Base-by-base conservation (phyloP, 2,797 vertebrate genomes). In the Neoniphon sammara region DNA sequence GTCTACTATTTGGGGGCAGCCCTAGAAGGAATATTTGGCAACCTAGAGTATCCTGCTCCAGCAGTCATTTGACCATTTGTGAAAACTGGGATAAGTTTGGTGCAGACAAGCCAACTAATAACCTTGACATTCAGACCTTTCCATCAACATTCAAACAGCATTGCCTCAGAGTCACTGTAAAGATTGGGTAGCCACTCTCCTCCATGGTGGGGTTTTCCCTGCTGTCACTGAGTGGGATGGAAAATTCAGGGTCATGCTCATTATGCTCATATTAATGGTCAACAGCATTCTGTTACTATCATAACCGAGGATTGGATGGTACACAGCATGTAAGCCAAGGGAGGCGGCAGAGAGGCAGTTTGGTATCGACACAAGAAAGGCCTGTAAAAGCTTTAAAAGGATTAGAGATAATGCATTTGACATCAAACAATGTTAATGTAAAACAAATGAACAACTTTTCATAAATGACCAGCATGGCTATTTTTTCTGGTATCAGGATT, bases 61-160 rank as follows among this genome's bases (percentile, higher is more conserved):
- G 55, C 2, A 27, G 10, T 23, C 30, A 27, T 63, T 14, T 11
- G 12, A 58, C 7, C 7, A 7, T 58, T 66, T 69, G 21, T 50
- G 46, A 71, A 73, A 78, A 64, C 73, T 65, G n/a, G 25, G 65
- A 71, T 77, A 31, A 71, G 31, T 44, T 31, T 66, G 61, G 52
- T 49, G 66, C 67, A 85, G 75, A 66, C 4, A 17, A 65, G 72
- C 60, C 47, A 17, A 52, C 36, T 52, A 66, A 53, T 64, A 64
- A 88, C 74, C 83, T 89, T 88, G 87, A 87, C 86, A 80, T 88
- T 88, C 77, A 81, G 54, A 73, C 84, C 77, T 83, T 89, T 84
- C 60, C 65, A 79, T 70, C 63, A 71, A 75, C 68, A 67, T 62
- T 85, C 81, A 85, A 55, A 83, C 81, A 76, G 77, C 82, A 82